These are phyloP conservation scores for mouse (Mus musculus) DNA, from an alignment of 2,113 vertebrate genomes.

Conservation along the genomic window DNA sequence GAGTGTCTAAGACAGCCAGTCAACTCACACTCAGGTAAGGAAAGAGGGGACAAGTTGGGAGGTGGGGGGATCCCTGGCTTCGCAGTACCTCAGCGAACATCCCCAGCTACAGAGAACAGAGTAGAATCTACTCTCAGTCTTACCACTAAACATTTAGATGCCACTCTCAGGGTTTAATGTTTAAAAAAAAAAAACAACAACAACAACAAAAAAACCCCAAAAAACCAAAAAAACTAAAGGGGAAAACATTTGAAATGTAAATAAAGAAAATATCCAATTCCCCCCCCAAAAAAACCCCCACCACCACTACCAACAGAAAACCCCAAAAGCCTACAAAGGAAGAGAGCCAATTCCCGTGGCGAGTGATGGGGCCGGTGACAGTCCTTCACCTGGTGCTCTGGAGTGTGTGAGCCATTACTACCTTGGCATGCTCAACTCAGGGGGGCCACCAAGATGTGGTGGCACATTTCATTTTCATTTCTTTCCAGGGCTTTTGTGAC, in stretches of 20 bases:
- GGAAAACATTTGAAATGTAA: too few species aligned
- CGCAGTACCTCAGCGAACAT: neutral
- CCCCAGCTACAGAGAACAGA: neutral
- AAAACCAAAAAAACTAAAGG: too few species aligned
- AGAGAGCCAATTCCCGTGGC: neutral
- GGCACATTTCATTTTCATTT: neutral
- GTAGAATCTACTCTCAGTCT: neutral
- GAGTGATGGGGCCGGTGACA: neutral
- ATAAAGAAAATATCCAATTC: too few species aligned
- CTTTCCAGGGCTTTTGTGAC: neutral
- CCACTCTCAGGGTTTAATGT: neutral
- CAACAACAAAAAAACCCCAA: too few species aligned
- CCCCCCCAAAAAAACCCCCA: too few species aligned
- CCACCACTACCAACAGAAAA: too few species aligned
- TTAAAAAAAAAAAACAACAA: neutral
- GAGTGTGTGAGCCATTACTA: neutral
- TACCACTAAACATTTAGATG: neutral
- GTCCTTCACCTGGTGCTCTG: accelerated
- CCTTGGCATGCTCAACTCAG: neutral
- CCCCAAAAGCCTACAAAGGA: neutral
- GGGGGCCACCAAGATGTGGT: neutral
- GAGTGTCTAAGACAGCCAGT: neutral
- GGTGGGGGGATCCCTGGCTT: neutral
- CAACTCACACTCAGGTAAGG: neutral
- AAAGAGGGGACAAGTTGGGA: neutral